These are phyloP conservation scores for Acleris cristana DNA, from an alignment of 2,888 invertebrate species.

Conservation along the genomic window DNA sequence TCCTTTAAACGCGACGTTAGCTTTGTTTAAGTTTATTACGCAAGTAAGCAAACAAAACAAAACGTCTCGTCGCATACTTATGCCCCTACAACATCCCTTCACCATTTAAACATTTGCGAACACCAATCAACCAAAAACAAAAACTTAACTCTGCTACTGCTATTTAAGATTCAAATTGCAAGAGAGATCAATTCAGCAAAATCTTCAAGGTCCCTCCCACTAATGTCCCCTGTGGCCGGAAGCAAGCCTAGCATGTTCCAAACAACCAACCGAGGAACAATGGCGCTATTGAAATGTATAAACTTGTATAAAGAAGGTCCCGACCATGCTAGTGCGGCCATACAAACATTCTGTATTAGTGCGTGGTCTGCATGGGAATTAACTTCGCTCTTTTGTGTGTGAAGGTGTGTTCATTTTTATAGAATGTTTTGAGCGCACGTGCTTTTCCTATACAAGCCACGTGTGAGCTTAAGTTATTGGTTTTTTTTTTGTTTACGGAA, in stretches of 20 bases:
- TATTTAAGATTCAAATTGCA: no score
- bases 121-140: no score
- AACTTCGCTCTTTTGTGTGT: neutral
- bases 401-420: neutral
- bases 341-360: constrained; percentile 27
- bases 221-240: neutral
- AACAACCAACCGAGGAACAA: constrained; percentile 3
- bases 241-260: constrained; percentile 15
- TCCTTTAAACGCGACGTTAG: no score
- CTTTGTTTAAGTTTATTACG: no score
- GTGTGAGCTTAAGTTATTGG: no score
- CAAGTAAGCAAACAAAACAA: no score
- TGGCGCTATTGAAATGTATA: neutral
- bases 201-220: constrained; percentile 3
- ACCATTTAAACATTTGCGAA: no score
- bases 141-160: no score
- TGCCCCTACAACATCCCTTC: no score
- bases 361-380: constrained; percentile 2
- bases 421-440: neutral
- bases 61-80: no score
- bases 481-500: no score
- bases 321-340: constrained; percentile 21
- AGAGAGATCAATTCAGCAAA: neutral
- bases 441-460: no score
- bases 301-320: neutral